Evolutionary conservation across 2,113 vertebrate species (phyloP), one percentile per base, ranked within the genome.

Genomic region (Erpornis zantholeuca): DNA sequence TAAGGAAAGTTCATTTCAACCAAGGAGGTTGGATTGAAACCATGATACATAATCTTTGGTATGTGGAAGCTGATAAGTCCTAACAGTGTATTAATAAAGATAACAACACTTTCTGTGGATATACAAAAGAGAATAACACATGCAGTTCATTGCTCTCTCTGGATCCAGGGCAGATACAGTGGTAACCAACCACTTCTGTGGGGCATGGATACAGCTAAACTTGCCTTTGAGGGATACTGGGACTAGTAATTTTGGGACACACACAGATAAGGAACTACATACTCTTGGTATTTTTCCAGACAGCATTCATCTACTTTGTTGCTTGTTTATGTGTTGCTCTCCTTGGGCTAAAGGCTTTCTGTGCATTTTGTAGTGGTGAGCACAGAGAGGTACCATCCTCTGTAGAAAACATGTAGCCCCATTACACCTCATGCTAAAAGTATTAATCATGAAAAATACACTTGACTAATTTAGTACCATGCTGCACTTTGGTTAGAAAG

Each of bases 1-100:
- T 88, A 86, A 90, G 90, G 33, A 73, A 70, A 29, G 33, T 88
- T 94, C 71, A 64, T 92, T 72, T 88, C 72, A 66, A 86, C 66
- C 72, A n/a, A 33, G 88, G 76, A 92, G 90, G 29, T 22, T 90
- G 94, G 82, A 81, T 83, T 92, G 88, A 88, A 96, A 92, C 82
- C 47, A 7, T 47, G 82, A 81, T 92, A 47, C 20, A 9, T 83
- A 83, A 86, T 93, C 86, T 96, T 77, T 88, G 90, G 63, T 92
- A 66, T 94, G 89, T 94, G 82, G 82, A 70, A 94, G 60, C 72
- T 90, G 85, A n/a, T 94, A 94, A 95, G 35, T 93, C 72, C 4
- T 64, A 86, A 49, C 60, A 59, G 71, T 25, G 7, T 94, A 95
- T 95, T 72, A 70, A 25, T 94, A 88, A 83, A 88, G 92, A 90